Evolutionary conservation across 2,888 invertebrate species (phyloP).

Genomic region (Aphrophora alni): DNA sequence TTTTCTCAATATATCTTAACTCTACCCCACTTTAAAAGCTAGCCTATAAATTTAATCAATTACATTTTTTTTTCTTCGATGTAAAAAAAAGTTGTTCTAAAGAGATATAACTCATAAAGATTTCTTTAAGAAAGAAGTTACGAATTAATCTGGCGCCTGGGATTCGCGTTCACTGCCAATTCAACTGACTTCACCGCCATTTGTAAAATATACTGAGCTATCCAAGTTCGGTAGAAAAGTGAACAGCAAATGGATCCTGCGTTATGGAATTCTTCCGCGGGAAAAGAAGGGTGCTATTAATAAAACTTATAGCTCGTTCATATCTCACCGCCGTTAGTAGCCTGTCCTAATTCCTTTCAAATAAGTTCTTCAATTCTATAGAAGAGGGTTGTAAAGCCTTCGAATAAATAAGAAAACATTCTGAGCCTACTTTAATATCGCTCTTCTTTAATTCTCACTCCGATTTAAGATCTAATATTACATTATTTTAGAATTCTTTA

Average conservation of each 20-base stretch:
- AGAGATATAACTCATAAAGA: conserved; percentile 5
- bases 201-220: neutral
- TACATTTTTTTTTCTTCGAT: neutral
- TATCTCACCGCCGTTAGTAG: neutral
- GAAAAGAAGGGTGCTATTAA: neutral
- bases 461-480: neutral
- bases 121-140: neutral
- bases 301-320: neutral
- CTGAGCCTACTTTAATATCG: neutral
- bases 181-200: neutral
- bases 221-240: neutral
- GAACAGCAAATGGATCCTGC: neutral
- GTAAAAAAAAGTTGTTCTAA: neutral
- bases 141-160: neutral
- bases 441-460: neutral
- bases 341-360: neutral
- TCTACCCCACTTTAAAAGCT: neutral
- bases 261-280: neutral
- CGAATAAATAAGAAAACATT: neutral
- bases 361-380: neutral
- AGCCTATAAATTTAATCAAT: neutral
- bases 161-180: neutral
- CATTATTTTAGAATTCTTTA: neutral
- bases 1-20: neutral
- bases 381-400: neutral